These are phyloP conservation scores for human (Homo sapiens) DNA, from an alignment of 2,113 vertebrate species.

Conservation along the genomic window DNA sequence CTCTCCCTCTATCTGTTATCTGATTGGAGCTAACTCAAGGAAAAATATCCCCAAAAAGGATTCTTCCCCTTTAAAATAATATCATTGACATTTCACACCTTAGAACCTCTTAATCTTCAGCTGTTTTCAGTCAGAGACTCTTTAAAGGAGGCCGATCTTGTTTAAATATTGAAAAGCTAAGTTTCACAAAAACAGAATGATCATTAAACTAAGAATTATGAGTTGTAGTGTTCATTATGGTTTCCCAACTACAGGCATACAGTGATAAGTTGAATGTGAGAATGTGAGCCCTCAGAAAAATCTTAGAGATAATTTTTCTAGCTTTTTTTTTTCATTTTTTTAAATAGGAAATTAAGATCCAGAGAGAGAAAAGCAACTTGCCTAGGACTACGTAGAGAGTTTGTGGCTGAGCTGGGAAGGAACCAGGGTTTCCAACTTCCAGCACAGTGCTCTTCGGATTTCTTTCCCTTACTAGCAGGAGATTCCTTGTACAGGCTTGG, in stretches of 20 bases:
- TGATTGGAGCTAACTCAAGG: not conserved
- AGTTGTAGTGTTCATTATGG: not conserved
- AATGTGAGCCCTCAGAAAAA: not conserved
- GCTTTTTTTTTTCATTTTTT: not conserved
- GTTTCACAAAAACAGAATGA: not conserved
- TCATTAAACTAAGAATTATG: not conserved
- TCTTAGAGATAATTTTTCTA: not conserved
- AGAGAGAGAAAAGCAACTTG: not conserved
- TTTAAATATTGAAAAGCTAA: not conserved
- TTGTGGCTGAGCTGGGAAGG: not conserved
- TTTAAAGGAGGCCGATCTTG: not conserved
- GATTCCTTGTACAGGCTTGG: not conserved
- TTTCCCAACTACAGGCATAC: not conserved
- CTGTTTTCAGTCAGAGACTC: not conserved
- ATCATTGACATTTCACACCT: not conserved
- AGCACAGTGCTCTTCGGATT: not conserved
- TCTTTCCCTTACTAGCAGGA: not conserved
- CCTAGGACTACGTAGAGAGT: not conserved
- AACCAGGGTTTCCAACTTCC: not conserved
- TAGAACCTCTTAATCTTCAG: not conserved
- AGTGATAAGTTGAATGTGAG: not conserved
- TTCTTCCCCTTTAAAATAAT: not conserved
- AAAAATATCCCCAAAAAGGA: not conserved
- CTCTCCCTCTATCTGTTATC: not conserved
- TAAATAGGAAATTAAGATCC: not conserved